Base-by-base conservation (phyloP, 2,888 invertebrate genomes). In the Orgyia antiqua region DNA sequence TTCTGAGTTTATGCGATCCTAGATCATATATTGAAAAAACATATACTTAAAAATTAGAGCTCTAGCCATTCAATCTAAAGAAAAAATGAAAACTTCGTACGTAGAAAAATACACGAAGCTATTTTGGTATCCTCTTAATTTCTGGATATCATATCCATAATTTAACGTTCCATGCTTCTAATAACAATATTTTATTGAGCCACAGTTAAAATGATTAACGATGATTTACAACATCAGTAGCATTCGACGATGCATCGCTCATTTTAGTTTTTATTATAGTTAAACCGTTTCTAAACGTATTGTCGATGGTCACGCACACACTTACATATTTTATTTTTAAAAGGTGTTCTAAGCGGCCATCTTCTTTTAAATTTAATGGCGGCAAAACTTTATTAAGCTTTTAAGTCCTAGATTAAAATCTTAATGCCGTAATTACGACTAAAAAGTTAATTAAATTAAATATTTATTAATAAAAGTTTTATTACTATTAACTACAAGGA, bases 141-240 rank as follows among this genome's bases (percentile, higher is more conserved):
- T n/a, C n/a, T n/a, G n/a, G 9, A n/a, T 20, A n/a, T 9, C 20
- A 20, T 8, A 20, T 20, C 20, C 4, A n/a, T 23, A 23, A 23
- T 7, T 23, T 10, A 10, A 6, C n/a, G 23, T 11, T 28, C 7
- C 13, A 13, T 23, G 29, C 21, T 12, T 26, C 11, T 20, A 5
- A 27, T 15, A 10, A 27, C 28, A 33, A 27, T 30, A 30, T 38
- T 33, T 26, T 27, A 35, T 35, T 13, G 10, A 51, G 41, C 36
- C 47, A 42, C 42, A 50, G 57, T 60, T 64, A 50, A 51, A 51
- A 71, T 72, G 60, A 73, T 70, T 66, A 67, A 69, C 56, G 53
- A 45, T 55, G 54, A 58, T 61, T 58, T 45, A 56, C 40, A 42
- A 42, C 39, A 45, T 59, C 20, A 23, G 37, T 35, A 21, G 36